phyloP scores from a whole-genome alignment of 1,140 invertebrate genomes.

The Orius laevigatus region DNA sequence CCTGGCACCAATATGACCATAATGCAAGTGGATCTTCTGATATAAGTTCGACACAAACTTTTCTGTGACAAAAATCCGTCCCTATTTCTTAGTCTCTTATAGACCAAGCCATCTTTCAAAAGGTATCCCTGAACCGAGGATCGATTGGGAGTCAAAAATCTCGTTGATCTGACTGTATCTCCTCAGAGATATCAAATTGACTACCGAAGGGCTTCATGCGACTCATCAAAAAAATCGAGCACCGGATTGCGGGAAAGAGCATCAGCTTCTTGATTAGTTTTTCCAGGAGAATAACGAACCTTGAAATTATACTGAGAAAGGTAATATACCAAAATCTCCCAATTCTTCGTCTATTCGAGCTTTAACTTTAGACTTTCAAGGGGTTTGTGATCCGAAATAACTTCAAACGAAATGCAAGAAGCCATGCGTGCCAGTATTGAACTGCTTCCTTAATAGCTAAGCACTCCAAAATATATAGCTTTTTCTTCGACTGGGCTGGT shows the following conservation, averaged over 20 bases:
- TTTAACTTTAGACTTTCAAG: too few relatives aligned
- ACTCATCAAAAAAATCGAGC: conserved; percentile 16
- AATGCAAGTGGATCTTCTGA: conserved; percentile 18
- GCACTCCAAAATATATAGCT: conserved; percentile 25
- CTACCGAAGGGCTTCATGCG: conserved; percentile 16
- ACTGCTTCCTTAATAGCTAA: conserved; percentile 28
- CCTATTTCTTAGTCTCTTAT: conserved; percentile 18
- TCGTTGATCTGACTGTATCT: too few relatives aligned
- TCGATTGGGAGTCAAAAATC: too few relatives aligned
- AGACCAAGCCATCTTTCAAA: conserved; percentile 4
- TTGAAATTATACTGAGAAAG: too few relatives aligned
- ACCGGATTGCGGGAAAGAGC: conserved; percentile 19
- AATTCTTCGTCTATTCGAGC: too few relatives aligned
- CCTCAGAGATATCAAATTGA: conserved; percentile 18
- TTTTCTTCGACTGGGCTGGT: too few relatives aligned
- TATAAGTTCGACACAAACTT: conserved; percentile 18
- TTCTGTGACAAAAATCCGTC: conserved; percentile 18
- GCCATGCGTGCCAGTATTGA: conserved; percentile 27
- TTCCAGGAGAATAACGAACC: too few relatives aligned
- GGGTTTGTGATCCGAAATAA: too few relatives aligned
- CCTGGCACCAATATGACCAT: conserved; percentile 18
- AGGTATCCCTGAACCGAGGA: too few relatives aligned
- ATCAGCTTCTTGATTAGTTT: too few relatives aligned
- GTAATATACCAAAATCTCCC: too few relatives aligned
- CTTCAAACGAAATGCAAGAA: conserved; percentile 24